phyloP scores from a whole-genome alignment of 2,113 vertebrate species.

The Chionomys nivalis region DNA sequence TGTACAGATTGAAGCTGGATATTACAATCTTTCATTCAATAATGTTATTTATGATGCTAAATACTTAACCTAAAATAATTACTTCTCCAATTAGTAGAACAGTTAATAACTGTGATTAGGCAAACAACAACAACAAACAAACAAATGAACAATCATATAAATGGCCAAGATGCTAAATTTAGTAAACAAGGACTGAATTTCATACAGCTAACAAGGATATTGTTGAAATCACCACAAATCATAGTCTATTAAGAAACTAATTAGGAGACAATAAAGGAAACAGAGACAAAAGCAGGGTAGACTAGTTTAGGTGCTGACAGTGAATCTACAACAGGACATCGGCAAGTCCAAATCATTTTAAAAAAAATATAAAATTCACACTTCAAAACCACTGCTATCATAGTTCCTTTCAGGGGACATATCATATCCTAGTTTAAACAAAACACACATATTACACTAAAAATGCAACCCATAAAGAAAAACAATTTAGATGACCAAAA shows the following conservation, averaged over 20 bases:
- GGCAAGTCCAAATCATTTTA: not conserved
- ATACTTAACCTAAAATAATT: not conserved
- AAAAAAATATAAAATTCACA: not conserved
- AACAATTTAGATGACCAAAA: not conserved
- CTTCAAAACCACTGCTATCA: not conserved
- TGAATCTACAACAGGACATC: not conserved
- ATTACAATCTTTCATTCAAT: not conserved
- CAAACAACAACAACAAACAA: not conserved
- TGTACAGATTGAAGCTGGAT: not conserved
- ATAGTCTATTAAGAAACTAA: not conserved
- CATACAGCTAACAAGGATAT: too few species aligned
- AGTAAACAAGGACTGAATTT: not conserved
- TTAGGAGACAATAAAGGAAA: not conserved
- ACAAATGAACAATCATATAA: not conserved
- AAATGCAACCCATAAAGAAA: not conserved
- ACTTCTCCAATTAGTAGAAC: not conserved
- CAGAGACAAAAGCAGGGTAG: not conserved
- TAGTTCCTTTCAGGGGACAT: not conserved
- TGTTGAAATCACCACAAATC: not conserved
- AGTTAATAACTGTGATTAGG: not conserved
- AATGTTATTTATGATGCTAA: not conserved
- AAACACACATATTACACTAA: not conserved
- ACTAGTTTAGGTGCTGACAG: not conserved
- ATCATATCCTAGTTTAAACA: not conserved
- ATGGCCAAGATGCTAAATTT: not conserved